These are phyloP conservation scores for Aphaenogaster ashmeadi DNA, from an alignment of 1,140 invertebrate species.

Conservation along the genomic window DNA sequence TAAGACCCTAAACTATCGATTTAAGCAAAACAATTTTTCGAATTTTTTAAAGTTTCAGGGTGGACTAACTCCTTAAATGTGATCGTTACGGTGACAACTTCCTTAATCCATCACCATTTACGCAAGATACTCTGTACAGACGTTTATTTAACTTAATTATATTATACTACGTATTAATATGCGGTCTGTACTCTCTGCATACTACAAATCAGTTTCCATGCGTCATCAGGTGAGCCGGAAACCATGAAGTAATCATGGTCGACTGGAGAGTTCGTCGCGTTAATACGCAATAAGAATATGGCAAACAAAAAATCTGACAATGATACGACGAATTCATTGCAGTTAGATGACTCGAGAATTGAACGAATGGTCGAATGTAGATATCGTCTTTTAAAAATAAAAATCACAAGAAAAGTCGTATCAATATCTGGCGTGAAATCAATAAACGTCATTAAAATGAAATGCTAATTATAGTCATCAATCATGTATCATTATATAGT, in stretches of 20 bases:
- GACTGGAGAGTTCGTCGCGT: background rate
- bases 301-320: background rate
- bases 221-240: constrained; percentile 70
- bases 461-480: background rate
- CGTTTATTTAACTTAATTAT: constrained; percentile 51
- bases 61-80: no score
- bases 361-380: background rate
- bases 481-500: background rate
- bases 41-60: no score
- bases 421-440: background rate
- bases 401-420: background rate
- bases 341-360: background rate
- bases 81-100: background rate
- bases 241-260: constrained; percentile 63
- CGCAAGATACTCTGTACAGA: background rate
- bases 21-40: no score
- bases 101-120: background rate
- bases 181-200: constrained; percentile 2
- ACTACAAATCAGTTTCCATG: constrained; percentile 65
- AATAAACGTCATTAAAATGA: background rate
- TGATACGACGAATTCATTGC: background rate
- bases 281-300: background rate
- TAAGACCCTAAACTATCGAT: no score
- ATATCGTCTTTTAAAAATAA: background rate
- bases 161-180: constrained; percentile 29